A percentile compares a stretch with the other conserved stretches of the same genome.
These are phyloP conservation scores for Geopemphigus sp. DNA, from an alignment of 1,140 invertebrate genomes.

Conservation along the genomic window DNA sequence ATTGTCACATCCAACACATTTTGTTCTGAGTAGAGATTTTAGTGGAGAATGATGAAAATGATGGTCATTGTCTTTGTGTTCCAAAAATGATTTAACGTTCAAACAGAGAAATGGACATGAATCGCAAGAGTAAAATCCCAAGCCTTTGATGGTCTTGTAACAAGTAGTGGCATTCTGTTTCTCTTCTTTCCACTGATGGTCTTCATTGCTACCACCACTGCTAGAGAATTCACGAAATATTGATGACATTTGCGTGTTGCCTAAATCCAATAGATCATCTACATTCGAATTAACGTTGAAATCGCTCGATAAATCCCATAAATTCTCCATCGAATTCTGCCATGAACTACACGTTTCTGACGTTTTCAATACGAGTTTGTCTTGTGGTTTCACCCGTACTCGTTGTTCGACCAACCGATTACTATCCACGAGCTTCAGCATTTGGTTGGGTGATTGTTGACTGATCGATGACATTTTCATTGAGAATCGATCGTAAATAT, in stretches of 20 bases:
- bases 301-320: not conserved
- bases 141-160: constrained; percentile 3
- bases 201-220: not conserved
- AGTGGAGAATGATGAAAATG: not conserved
- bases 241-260: constrained; percentile 39
- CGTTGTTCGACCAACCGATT: constrained; percentile 18
- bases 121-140: constrained; percentile 28
- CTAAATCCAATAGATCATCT: not conserved
- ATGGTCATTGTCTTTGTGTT: constrained; percentile 24
- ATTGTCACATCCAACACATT: constrained; percentile 39
- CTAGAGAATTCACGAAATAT: constrained; percentile 19
- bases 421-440: constrained; percentile 4
- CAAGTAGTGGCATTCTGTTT: not conserved
- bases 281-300: not conserved
- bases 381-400: constrained; percentile 11
- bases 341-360: not conserved
- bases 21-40: not conserved
- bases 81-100: constrained; percentile 31
- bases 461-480: not conserved
- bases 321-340: not conserved
- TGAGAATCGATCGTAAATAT: not conserved
- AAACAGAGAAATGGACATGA: constrained; percentile 27
- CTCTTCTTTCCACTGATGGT: constrained; percentile 21
- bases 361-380: constrained; percentile 9
- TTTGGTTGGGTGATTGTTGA: constrained; percentile 3